phyloP scores from a whole-genome alignment of 2,797 vertebrate species.

The Mallotus villosus region DNA sequence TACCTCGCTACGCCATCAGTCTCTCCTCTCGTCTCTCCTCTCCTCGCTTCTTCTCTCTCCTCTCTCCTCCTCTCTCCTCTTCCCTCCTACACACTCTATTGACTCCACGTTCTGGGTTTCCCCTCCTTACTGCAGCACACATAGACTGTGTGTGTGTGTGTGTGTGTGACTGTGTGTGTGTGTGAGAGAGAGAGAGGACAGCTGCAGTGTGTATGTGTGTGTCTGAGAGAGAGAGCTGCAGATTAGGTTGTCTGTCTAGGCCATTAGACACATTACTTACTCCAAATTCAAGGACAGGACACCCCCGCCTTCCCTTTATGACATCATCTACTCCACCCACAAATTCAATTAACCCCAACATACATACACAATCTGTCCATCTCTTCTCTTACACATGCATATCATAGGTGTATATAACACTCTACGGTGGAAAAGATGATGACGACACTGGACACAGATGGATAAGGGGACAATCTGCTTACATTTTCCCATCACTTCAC shows the following conservation, averaged over 20 bases:
- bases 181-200: neutral
- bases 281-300: neutral
- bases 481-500: neutral
- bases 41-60: neutral
- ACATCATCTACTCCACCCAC: neutral
- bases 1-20: too few species aligned
- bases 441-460: neutral
- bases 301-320: neutral
- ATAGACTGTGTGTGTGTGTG: too few species aligned
- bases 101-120: too few species aligned
- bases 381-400: neutral
- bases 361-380: neutral
- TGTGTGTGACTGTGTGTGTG: too few species aligned
- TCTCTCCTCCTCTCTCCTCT: neutral
- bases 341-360: neutral
- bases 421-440: neutral
- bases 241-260: neutral
- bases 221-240: neutral
- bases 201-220: neutral
- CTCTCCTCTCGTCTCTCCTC: too few species aligned
- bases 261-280: neutral
- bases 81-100: too few species aligned
- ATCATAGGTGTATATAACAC: neutral
- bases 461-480: neutral
- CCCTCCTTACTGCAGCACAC: neutral